phyloP scores from a whole-genome alignment of 2,113 vertebrate species.

The Sigmodon hispidus region DNA sequence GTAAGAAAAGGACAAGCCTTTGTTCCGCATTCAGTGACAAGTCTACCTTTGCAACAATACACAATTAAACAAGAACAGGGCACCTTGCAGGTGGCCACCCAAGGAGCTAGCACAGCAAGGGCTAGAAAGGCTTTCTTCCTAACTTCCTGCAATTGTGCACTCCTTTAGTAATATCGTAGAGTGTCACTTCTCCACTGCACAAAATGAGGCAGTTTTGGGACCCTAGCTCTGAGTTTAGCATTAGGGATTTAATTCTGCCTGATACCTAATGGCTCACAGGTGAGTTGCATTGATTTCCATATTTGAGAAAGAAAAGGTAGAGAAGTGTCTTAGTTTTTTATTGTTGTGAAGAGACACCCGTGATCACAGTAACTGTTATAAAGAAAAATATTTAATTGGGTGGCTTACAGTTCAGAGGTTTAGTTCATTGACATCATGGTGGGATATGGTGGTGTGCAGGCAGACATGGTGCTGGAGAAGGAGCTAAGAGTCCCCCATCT shows the following conservation, averaged over 20 bases:
- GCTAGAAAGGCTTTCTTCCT: background rate
- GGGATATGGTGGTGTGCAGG: background rate
- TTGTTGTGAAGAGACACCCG: background rate
- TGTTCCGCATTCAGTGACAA: background rate
- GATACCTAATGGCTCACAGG: background rate
- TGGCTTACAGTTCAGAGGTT: background rate
- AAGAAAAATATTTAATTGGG: background rate
- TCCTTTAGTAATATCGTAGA: background rate
- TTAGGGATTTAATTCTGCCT: background rate
- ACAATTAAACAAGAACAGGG: slow-evolving; percentile 48
- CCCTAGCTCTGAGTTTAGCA: background rate
- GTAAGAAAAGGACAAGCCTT: background rate
- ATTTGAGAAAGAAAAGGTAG: background rate
- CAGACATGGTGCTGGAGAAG: background rate
- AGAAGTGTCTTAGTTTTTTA: background rate
- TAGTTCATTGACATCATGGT: background rate
- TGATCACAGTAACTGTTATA: background rate
- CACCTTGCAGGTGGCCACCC: background rate
- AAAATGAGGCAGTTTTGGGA: slow-evolving; percentile 9
- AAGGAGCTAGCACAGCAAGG: background rate
- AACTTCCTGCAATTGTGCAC: background rate
- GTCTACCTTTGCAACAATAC: background rate
- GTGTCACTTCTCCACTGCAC: background rate
- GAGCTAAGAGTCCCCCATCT: background rate
- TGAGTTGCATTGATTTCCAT: background rate